These are phyloP conservation scores for Anolis sagrei DNA, from an alignment of 2,113 vertebrate species.

Conservation along the genomic window DNA sequence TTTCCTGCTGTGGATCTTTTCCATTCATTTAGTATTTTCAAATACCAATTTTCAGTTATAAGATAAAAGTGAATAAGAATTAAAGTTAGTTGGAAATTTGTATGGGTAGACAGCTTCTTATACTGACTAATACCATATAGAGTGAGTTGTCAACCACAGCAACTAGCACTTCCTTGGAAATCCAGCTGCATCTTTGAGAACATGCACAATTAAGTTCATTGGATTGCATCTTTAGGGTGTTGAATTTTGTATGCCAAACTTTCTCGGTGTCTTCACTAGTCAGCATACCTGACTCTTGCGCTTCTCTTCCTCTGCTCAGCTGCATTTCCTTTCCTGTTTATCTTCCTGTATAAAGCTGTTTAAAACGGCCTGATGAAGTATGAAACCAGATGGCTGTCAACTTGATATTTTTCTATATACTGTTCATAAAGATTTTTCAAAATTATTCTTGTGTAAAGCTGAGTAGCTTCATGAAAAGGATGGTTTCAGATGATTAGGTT, in stretches of 20 bases:
- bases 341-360: no score
- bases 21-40: neutral
- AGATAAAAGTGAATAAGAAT: neutral
- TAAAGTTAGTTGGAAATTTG: neutral
- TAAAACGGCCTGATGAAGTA: neutral
- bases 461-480: neutral
- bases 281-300: neutral
- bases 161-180: neutral
- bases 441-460: neutral
- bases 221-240: neutral
- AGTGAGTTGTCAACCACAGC: neutral
- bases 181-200: neutral
- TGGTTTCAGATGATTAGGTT: neutral
- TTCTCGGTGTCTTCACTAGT: neutral
- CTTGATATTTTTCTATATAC: neutral
- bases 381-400: neutral
- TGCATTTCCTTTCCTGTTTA: no score
- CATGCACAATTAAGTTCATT: neutral
- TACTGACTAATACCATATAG: no score
- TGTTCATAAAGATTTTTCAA: neutral
- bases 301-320: no score
- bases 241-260: neutral
- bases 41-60: neutral
- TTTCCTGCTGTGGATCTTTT: neutral
- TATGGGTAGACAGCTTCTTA: neutral